phyloP scores from a whole-genome alignment of 2,888 invertebrate genomes.

The Nephrotoma guestfalica region DNA sequence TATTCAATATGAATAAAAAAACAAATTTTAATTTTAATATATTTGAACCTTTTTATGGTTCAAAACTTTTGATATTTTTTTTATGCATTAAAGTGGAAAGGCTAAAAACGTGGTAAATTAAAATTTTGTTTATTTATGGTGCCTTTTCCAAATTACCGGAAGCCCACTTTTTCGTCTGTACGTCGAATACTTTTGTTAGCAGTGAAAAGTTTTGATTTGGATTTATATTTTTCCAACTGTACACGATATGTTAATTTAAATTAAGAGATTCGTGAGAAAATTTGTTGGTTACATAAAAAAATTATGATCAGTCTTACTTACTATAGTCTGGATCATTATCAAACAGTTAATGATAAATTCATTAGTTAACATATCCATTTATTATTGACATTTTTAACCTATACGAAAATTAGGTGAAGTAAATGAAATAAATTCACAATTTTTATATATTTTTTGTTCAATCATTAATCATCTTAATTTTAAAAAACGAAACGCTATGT shows the following conservation, averaged over 20 bases:
- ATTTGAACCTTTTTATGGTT: background rate
- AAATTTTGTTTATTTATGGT: background rate
- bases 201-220: background rate
- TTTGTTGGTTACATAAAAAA: background rate
- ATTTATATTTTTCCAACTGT: background rate
- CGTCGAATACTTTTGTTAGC: background rate
- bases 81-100: background rate
- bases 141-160: background rate
- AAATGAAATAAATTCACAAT: background rate
- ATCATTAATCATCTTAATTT: background rate
- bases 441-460: background rate
- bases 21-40: background rate
- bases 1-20: background rate
- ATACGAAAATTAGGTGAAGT: background rate
- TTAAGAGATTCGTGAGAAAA: background rate
- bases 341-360: background rate
- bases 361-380: background rate
- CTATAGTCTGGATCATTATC: background rate
- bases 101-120: background rate
- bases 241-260: background rate
- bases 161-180: background rate
- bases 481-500: background rate
- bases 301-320: background rate
- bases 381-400: background rate
- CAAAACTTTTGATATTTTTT: background rate